Conservation (phyloP, 1,140 invertebrate species). For the Grapholita molesta region DNA sequence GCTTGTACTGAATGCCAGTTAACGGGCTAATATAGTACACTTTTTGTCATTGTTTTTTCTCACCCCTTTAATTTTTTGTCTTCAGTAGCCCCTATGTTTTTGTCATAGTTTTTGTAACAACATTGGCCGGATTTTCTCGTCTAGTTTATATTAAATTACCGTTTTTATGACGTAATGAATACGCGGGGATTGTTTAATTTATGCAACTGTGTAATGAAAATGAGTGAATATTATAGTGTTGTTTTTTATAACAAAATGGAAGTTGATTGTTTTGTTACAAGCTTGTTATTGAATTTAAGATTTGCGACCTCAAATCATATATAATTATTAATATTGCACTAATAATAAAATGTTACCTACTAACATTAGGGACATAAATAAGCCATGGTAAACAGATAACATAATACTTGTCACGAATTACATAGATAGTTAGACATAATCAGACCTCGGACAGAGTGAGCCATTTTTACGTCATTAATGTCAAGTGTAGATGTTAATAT, state of each 20-base stretch:
- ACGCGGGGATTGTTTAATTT: slow-evolving; percentile 61
- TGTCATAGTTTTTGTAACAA: slow-evolving; percentile 50
- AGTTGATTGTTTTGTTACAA: slow-evolving; percentile 26
- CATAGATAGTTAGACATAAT: too few relatives aligned
- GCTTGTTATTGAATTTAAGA: background rate
- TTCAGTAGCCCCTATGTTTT: slow-evolving; percentile 56
- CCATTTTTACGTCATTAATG: too few relatives aligned
- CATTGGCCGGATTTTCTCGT: slow-evolving; percentile 70
- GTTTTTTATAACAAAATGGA: slow-evolving; percentile 38
- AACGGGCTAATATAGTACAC: slow-evolving; percentile 45
- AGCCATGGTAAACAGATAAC: too few relatives aligned
- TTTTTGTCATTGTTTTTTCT: slow-evolving; percentile 65
- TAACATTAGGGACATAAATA: too few relatives aligned
- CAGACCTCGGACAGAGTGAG: too few relatives aligned
- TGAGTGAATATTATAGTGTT: slow-evolving; percentile 52
- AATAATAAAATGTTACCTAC: too few relatives aligned
- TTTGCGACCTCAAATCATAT: too few relatives aligned
- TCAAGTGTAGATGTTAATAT: too few relatives aligned
- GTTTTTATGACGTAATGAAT: slow-evolving; percentile 70
- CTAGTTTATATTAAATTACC: slow-evolving; percentile 75
- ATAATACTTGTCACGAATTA: too few relatives aligned
- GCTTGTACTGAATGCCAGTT: slow-evolving; percentile 60
- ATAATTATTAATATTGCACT: too few relatives aligned
- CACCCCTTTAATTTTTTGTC: slow-evolving; percentile 60
- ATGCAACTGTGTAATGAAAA: slow-evolving; percentile 60